Base-by-base conservation (phyloP, 2,888 invertebrate species). In the Encarsia formosa region DNA sequence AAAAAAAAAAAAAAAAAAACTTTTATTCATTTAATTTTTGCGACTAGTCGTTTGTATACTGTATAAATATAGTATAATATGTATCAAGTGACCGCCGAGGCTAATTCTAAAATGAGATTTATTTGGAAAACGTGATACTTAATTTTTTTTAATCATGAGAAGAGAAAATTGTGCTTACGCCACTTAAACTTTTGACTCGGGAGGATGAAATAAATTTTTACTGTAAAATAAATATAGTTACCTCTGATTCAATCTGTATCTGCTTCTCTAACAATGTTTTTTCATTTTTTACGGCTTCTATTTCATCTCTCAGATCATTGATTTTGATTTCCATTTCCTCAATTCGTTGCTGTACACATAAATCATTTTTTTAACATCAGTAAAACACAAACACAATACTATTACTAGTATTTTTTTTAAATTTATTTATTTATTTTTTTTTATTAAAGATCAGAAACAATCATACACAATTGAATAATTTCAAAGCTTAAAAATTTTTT, bases 241-340 rank as follows among this genome's bases (percentile, higher is more conserved):
- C 73, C 68, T 70, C 66, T 2, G 69, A 67, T 52, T 71, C 69
- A 13, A 63, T 63, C 59, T 68, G 65, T 52, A 68, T 69, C 50
- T 69, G 69, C 58, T 66, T 67, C 53, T 73, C 71, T 52, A 73
- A 61, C 29, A 64, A 62, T 59, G 55, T 61, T 54, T 71, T 73
- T 54, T 73, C 72, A 26, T 70, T 67, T 57, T 71, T 71, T 50
- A 72, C 67, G 45, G 61, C 65, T 48, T 70, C 69, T 51, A 73
- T 67, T 63, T 73, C 64, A 51, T 66, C 65, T 41, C 68, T 64
- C 9, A 73, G 68, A 59, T 71, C 70, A 57, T 70, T 67, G 56
- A 72, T 71, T 60, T 73, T 72, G 56, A 61, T 65, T 66, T 73
- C 73, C 72, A 73, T 71, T 61, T 72, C 71, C 61, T 71, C 73